Percentiles rank a stretch among this genome's conserved stretches.
Evolutionary conservation across 2,797 vertebrate species (phyloP).

Genomic region (Chaunax sp.): DNA sequence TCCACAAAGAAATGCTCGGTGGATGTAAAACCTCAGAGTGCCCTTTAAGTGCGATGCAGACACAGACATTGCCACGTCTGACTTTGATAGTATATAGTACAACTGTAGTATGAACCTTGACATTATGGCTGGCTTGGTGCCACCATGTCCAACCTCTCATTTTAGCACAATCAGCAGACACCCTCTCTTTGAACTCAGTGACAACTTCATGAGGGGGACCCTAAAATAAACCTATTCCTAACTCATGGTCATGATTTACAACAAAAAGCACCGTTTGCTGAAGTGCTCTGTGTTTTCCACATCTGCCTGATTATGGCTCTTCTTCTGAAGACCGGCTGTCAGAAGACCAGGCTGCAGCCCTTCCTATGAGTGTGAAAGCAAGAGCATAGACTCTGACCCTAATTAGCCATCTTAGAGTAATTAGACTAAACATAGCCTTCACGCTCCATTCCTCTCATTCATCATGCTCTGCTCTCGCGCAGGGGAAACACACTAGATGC

Average conservation of each 20-base stretch:
- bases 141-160: constrained; percentile 69
- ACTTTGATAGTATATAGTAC: constrained; percentile 58
- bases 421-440: constrained; percentile 84
- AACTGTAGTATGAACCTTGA: constrained; percentile 59
- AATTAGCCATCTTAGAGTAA: constrained; percentile 85
- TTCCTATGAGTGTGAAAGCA: constrained; percentile 43
- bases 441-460: constrained; percentile 79
- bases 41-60: constrained; percentile 43
- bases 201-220: constrained; percentile 56
- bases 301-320: constrained; percentile 72
- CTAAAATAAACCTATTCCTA: constrained; percentile 67
- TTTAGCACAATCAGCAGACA: constrained; percentile 77
- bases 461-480: constrained; percentile 68
- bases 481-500: constrained; percentile 73
- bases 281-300: constrained; percentile 54
- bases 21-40: constrained; percentile 20
- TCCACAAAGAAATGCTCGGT: constrained; percentile 25
- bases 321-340: constrained; percentile 63
- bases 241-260: constrained; percentile 42
- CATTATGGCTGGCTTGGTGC: constrained; percentile 58
- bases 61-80: constrained; percentile 40
- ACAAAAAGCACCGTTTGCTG: constrained; percentile 41
- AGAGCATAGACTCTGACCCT: constrained; percentile 60
- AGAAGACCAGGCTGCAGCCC: constrained; percentile 57
- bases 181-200: constrained; percentile 69